Conservation (phyloP, 2,888 invertebrate species). For the Machimus rusticus region DNA sequence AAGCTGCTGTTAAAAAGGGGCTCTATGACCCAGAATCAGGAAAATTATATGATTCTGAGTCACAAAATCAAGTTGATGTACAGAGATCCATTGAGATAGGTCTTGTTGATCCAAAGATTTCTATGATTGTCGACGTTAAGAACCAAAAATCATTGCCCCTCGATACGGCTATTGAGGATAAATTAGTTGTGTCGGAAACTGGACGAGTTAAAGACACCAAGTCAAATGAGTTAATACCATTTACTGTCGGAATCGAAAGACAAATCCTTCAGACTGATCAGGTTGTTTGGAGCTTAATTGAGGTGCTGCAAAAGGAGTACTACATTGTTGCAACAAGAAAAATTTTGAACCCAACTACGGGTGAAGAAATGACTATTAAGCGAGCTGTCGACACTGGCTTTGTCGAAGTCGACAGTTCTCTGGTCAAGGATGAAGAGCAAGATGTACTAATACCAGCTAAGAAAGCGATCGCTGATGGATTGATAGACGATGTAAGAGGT, state of each 20-base stretch:
- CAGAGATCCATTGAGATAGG: slow-evolving; percentile 80
- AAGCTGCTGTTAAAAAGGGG: slow-evolving; percentile 76
- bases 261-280: slow-evolving; percentile 76
- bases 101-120: slow-evolving; percentile 82
- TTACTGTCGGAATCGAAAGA: slow-evolving; percentile 74
- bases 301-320: slow-evolving; percentile 78
- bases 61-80: slow-evolving; percentile 75
- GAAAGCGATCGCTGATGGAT: slow-evolving; percentile 73
- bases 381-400: slow-evolving; percentile 78
- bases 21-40: slow-evolving; percentile 75
- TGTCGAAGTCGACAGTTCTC: slow-evolving; percentile 74
- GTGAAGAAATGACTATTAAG: slow-evolving; percentile 75
- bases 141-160: slow-evolving; percentile 76
- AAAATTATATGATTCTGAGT: slow-evolving; percentile 75
- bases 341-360: slow-evolving; percentile 79
- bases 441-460: slow-evolving; percentile 72
- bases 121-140: slow-evolving; percentile 80
- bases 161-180: slow-evolving; percentile 75
- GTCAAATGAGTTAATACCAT: slow-evolving; percentile 72
- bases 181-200: slow-evolving; percentile 72
- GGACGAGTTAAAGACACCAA: slow-evolving; percentile 78
- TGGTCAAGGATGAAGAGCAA: slow-evolving; percentile 76
- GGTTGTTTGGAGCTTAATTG: slow-evolving; percentile 75
- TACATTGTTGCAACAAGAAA: slow-evolving; percentile 77
- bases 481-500: slow-evolving; percentile 76